Percentiles rank a stretch among this genome's conserved stretches.
phyloP scores from a whole-genome alignment of 2,888 invertebrate genomes.

The Temnothorax ravouxi region DNA sequence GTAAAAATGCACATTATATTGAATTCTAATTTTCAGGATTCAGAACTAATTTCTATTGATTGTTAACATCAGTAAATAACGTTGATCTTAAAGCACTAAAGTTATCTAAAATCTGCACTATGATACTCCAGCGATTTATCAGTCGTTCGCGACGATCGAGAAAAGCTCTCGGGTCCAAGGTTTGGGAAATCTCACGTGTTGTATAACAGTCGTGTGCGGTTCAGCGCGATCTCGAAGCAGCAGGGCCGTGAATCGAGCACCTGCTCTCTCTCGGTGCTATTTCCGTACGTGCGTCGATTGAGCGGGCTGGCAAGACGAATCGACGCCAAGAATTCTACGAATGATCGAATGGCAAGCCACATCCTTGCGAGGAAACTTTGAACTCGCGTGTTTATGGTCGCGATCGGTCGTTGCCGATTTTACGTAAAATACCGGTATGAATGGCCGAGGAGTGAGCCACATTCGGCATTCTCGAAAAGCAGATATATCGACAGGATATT shows the following conservation, averaged over 20 bases:
- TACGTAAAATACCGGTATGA: neutral
- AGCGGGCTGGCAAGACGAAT: conserved; percentile 53
- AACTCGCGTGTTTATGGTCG: conserved; percentile 14
- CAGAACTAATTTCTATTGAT: neutral
- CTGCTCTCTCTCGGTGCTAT: conserved; percentile 63
- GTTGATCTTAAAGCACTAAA: neutral
- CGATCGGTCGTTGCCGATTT: neutral
- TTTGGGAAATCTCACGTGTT: conserved; percentile 69
- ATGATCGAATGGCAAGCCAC: conserved; percentile 41
- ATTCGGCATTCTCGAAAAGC: neutral
- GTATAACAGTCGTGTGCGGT: conserved; percentile 70
- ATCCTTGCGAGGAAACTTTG: conserved; percentile 26
- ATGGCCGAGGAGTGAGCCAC: neutral
- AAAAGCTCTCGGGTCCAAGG: conserved; percentile 68
- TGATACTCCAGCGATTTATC: neutral
- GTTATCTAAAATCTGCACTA: neutral
- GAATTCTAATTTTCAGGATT: neutral
- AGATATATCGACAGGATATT: neutral
- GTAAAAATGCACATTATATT: neutral
- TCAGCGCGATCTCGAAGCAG: conserved; percentile 61
- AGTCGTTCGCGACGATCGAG: neutral
- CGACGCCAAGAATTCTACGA: conserved; percentile 61
- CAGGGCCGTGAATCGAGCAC: conserved; percentile 68
- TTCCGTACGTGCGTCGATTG: conserved; percentile 60
- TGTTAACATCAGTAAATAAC: neutral